Conservation (phyloP, 2,113 vertebrate species). For the Panurus biarmicus region DNA sequence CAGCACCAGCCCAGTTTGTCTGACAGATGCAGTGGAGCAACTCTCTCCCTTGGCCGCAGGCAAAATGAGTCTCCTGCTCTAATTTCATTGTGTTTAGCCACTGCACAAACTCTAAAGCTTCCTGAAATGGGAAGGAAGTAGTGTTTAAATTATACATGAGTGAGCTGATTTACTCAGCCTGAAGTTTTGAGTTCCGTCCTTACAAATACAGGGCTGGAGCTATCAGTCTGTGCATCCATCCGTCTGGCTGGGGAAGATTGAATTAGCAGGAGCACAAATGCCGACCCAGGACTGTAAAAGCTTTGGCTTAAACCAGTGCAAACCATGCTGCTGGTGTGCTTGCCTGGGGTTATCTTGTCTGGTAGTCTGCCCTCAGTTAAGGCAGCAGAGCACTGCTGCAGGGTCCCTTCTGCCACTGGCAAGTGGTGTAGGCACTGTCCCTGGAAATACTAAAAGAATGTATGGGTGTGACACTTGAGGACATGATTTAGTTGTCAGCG, state of each 20-base stretch:
- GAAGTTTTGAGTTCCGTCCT: conserved; percentile 1
- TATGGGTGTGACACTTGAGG: neutral
- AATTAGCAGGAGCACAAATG: conserved; percentile 1
- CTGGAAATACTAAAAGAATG: no score
- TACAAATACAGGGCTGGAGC: neutral
- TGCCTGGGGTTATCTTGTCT: neutral
- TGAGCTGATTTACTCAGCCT: conserved; percentile 20
- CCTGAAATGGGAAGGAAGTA: conserved; percentile 47
- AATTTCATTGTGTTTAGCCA: conserved; percentile 28
- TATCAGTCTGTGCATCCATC: conserved; percentile 16
- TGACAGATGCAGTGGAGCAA: neutral
- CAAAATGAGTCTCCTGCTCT: neutral
- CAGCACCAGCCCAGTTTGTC: neutral
- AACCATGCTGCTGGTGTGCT: fast-evolving
- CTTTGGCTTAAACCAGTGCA: conserved; percentile 34
- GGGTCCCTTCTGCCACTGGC: neutral
- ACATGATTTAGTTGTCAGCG: fast-evolving
- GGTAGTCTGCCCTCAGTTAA: neutral
- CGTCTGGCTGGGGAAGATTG: neutral
- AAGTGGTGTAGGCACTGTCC: neutral
- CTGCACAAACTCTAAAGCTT: conserved; percentile 1
- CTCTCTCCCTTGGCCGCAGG: neutral
- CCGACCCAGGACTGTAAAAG: conserved; percentile 7
- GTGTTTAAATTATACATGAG: conserved; percentile 49
- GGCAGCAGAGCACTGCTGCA: neutral